These are phyloP conservation scores for Bufo bufo DNA, from an alignment of 2,113 vertebrate species.

Conservation along the genomic window DNA sequence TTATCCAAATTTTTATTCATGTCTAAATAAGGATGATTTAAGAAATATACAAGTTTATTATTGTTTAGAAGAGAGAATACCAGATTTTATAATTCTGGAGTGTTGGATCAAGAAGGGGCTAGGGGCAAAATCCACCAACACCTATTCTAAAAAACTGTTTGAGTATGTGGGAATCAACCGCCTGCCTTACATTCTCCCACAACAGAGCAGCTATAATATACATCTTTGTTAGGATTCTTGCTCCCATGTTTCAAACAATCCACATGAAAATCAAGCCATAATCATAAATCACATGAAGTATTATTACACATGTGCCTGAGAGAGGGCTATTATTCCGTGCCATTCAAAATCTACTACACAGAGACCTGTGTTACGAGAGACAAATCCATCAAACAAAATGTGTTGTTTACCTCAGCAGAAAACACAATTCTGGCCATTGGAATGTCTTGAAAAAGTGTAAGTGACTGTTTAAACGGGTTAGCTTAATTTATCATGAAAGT, in stretches of 20 bases:
- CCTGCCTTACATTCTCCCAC: neutral
- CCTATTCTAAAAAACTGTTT: neutral
- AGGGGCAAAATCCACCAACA: neutral
- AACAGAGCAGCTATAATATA: neutral
- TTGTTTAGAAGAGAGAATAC: neutral
- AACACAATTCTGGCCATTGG: neutral
- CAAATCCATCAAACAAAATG: conserved; percentile 23
- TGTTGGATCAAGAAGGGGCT: neutral
- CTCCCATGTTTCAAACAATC: conserved; percentile 25
- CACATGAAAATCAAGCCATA: neutral
- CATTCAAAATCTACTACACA: neutral
- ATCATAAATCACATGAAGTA: conserved; percentile 35
- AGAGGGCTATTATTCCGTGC: conserved; percentile 20
- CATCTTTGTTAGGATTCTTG: conserved; percentile 9
- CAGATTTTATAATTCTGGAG: neutral
- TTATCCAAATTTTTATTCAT: neutral
- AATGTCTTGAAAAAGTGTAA: conserved; percentile 15
- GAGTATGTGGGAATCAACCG: neutral
- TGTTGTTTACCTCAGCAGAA: conserved; percentile 26
- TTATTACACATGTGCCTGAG: conserved; percentile 7
- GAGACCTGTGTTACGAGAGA: neutral
- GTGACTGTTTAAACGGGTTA: conserved; percentile 5
- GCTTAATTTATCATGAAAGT: conserved; percentile 10
- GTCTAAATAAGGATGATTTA: neutral
- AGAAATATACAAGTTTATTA: neutral